Conservation (phyloP, 2,797 vertebrate genomes). For the Philypnodon macrostomus region DNA sequence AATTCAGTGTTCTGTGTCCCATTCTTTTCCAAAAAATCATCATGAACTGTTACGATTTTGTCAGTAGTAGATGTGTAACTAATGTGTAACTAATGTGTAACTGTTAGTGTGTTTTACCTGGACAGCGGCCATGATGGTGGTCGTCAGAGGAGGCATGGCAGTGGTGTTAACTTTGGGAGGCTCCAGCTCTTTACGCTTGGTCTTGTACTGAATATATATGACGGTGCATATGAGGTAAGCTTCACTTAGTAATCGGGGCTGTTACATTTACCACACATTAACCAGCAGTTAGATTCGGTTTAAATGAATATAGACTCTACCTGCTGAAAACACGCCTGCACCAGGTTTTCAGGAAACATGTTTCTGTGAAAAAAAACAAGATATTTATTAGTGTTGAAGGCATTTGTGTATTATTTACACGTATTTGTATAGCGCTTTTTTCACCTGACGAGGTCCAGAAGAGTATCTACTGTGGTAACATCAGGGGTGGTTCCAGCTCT, state of each 20-base stretch:
- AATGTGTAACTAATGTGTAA: neutral
- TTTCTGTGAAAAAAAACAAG: slow-evolving; percentile 78
- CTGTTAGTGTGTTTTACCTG: slow-evolving; percentile 74
- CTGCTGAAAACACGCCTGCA: slow-evolving; percentile 98
- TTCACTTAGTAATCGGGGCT: too few species aligned
- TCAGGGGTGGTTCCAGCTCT: slow-evolving; percentile 86
- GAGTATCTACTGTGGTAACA: slow-evolving; percentile 89
- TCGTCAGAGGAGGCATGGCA: slow-evolving; percentile 56
- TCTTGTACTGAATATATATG: slow-evolving; percentile 87
- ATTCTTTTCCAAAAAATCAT: too few species aligned
- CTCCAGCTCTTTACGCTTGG: slow-evolving; percentile 84
- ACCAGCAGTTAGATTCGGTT: too few species aligned
- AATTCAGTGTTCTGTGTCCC: too few species aligned
- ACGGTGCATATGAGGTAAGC: too few species aligned
- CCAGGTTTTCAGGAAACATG: slow-evolving; percentile 97
- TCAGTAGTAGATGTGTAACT: neutral
- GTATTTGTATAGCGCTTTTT: too few species aligned
- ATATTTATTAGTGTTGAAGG: neutral
- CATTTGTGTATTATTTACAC: too few species aligned
- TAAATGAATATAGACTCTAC: slow-evolving; percentile 63
- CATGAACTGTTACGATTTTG: too few species aligned
- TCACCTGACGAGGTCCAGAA: slow-evolving; percentile 86
- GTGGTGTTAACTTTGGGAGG: slow-evolving; percentile 38
- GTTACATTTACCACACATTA: too few species aligned
- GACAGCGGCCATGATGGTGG: slow-evolving; percentile 64